Conservation (phyloP, 1,140 invertebrate species). For the Maconellicoccus hirsutus region DNA sequence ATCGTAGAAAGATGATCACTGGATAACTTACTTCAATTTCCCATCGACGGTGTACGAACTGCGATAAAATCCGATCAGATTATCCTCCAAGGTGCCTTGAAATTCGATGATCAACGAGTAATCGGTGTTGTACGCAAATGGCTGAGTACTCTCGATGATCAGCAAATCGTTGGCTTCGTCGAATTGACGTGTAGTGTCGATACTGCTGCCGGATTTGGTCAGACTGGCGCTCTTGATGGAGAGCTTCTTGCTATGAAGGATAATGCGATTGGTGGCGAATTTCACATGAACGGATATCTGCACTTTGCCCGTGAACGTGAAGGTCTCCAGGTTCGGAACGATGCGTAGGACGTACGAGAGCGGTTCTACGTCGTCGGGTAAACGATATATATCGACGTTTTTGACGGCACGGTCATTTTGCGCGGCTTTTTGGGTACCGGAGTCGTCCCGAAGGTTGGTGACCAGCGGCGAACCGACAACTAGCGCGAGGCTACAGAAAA, state of each 20-base stretch:
- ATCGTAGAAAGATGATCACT: too few species aligned
- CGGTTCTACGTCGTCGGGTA: constrained; percentile 18
- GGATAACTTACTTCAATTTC: constrained; percentile 13
- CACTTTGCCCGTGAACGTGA: constrained; percentile 15
- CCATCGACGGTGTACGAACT: constrained; percentile 30
- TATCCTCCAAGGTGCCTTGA: constrained; percentile 22
- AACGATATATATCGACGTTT: not conserved
- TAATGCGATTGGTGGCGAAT: not conserved
- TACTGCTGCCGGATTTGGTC: too few species aligned
- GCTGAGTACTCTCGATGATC: not conserved
- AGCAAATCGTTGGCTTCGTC: not conserved
- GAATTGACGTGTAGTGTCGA: not conserved
- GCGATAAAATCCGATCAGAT: constrained; percentile 28
- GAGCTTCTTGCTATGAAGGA: constrained; percentile 22
- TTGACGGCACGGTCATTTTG: too few species aligned
- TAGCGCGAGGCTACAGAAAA: too few species aligned
- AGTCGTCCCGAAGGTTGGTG: too few species aligned
- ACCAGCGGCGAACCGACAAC: too few species aligned
- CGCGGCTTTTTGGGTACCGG: too few species aligned
- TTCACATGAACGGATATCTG: not conserved
- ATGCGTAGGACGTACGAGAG: not conserved
- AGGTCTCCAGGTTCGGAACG: not conserved
- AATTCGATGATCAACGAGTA: constrained; percentile 25
- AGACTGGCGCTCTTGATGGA: not conserved
- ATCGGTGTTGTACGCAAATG: not conserved